These are phyloP conservation scores for Clusia tigrina DNA, from an alignment of 2,888 invertebrate species.

Conservation along the genomic window DNA sequence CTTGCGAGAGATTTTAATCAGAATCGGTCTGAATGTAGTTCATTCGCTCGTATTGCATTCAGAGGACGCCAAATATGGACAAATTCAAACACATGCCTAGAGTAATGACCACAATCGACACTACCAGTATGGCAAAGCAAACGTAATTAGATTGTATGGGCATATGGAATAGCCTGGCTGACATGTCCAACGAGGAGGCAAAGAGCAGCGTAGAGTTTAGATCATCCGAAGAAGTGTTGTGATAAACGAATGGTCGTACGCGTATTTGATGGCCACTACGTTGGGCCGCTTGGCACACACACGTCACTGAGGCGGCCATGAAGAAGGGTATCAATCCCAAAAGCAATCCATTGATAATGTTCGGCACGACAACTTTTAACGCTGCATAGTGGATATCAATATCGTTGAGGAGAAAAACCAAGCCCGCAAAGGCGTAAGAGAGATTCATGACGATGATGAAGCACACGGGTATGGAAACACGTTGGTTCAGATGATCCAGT, in stretches of 20 bases:
- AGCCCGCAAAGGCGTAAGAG: constrained; percentile 76
- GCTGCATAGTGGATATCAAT: constrained; percentile 68
- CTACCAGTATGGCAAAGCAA: constrained; percentile 70
- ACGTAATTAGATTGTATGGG: constrained; percentile 77
- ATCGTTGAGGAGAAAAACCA: constrained; percentile 73
- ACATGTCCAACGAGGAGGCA: constrained; percentile 77
- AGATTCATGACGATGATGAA: constrained; percentile 79
- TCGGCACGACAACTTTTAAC: constrained; percentile 71
- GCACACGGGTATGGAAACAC: constrained; percentile 79
- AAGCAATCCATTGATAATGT: constrained; percentile 69
- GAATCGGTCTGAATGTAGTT: neutral
- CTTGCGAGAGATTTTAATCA: neutral
- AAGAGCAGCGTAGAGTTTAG: constrained; percentile 80
- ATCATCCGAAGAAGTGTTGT: constrained; percentile 78
- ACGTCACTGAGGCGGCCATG: constrained; percentile 79
- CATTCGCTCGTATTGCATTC: constrained; percentile 18
- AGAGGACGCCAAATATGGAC: constrained; percentile 48
- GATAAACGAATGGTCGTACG: constrained; percentile 81
- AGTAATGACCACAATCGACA: constrained; percentile 70
- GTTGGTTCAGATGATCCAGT: constrained; percentile 78
- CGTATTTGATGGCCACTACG: constrained; percentile 81
- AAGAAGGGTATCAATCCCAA: constrained; percentile 61
- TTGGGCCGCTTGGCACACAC: constrained; percentile 76
- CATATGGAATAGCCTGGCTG: constrained; percentile 77
- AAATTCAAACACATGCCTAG: constrained; percentile 73